Evolutionary conservation across 2,113 vertebrate species (phyloP), one percentile per base, ranked within the genome.

Genomic region (Stigmatopora argus): DNA sequence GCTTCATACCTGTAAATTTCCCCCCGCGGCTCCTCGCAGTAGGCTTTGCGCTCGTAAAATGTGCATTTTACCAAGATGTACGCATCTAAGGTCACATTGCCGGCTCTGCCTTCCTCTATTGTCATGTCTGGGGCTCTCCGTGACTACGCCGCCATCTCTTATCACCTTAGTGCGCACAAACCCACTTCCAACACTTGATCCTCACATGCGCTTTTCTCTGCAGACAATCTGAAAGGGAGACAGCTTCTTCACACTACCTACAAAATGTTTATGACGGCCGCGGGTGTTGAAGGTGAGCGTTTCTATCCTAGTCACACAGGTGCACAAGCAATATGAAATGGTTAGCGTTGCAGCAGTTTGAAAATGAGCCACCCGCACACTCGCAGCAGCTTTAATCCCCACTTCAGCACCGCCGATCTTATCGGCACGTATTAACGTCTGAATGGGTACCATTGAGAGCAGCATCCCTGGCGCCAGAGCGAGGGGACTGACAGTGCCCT

Each of bases 201-300:
- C 78, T 56, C 47, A 67, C 49, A 13, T 60, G 14, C 3, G 71
- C 78, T 65, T 26, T 46, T 46, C 44, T 48, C 72, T 67, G 70
- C 78, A 96, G 94, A 94, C 85, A 88, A 94, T 78, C 88, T 96
- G 69, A 94, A 94, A 81, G 93, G 92, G 59, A 89, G 94, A 63
- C 94, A 95, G 87, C 89, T 96, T 81, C 92, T 95, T 67, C 94
- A 96, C 73, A 94, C 93, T 3, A 96, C 94, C 65, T 96, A 96
- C 78, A 95, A 96, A 91, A 95, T 96, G 94, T 96, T 96, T 86
- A 94, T 96, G 94, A 93, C 86, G 6, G 94, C 94, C 1, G 92
- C 93, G 64, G 94, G 94, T 78, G 90, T 95, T 62, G 94, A 96
- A 70, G 94, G 94, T 95, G 82, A 94, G 92, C 48, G 64, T 64